phyloP scores from a whole-genome alignment of 2,113 vertebrate species.

The Enhydra lutris region DNA sequence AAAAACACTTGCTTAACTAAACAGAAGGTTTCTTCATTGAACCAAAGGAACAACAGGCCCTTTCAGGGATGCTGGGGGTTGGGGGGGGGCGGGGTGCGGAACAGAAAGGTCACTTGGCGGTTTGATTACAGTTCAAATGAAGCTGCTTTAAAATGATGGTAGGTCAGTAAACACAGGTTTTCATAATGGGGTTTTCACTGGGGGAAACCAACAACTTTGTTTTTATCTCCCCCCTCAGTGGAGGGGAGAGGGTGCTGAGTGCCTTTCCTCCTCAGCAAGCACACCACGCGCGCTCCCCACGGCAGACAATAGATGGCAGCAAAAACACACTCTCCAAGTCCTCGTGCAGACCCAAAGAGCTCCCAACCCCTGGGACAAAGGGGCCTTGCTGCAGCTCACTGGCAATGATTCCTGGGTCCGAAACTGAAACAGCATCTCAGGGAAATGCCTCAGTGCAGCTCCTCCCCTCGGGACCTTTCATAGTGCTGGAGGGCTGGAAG shows the following conservation, averaged over 20 bases:
- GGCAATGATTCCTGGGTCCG: background rate
- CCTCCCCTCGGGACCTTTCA: fast-evolving
- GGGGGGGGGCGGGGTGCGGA: background rate
- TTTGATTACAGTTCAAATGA: slow-evolving; percentile 60
- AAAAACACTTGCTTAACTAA: slow-evolving; percentile 69
- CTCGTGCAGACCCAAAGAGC: fast-evolving
- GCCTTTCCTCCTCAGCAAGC: background rate
- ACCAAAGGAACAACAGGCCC: slow-evolving; percentile 67
- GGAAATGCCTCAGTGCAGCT: background rate
- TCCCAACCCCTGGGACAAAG: background rate
- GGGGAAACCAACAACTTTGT: slow-evolving; percentile 31
- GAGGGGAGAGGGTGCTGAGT: background rate
- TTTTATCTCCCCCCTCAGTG: background rate
- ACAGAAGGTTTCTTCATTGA: slow-evolving; percentile 75
- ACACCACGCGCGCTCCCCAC: background rate
- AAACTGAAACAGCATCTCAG: background rate
- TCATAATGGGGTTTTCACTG: background rate
- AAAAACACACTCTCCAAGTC: slow-evolving; percentile 62
- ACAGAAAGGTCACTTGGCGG: slow-evolving; percentile 27
- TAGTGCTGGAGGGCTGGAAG: too few species aligned
- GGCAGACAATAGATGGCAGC: slow-evolving; percentile 88
- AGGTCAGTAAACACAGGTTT: slow-evolving; percentile 54
- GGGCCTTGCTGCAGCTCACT: background rate
- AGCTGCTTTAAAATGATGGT: slow-evolving; percentile 28
- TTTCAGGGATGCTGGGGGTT: slow-evolving; percentile 61